Base-by-base conservation (phyloP, 1,140 invertebrate species). In the Pachyrhynchus sulphureomaculatus region DNA sequence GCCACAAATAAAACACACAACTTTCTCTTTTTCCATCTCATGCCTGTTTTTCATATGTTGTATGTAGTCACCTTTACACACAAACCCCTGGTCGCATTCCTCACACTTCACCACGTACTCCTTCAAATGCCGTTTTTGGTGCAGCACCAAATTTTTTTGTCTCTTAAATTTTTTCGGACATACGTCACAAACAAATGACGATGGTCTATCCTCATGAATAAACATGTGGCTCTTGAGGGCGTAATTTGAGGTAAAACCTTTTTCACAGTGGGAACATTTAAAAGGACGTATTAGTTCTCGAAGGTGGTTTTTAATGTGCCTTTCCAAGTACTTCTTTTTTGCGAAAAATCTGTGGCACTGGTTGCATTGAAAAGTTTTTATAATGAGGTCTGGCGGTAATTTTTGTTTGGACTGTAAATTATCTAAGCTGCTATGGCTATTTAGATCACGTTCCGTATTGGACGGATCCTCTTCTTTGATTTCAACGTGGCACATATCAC, bases 341-440 rank as follows among this genome's bases (percentile, higher is more conserved):
- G 87, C 86, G 71, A 91, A 90, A 63, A 84, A 82, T 42, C 87
- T 78, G 2, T 82, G 83, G 75, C 91, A 93, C 39, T 84, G 79
- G 55, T 84, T 82, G 75, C 89, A 92, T 39, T 58, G 55, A 18
- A 49, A 39, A 12, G 13, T 48, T 49, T 58, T 58, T 29, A 54
- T 9, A 13, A 37, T 6, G 4, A 32, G 26, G 17, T 48, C 18
- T 29, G 45, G 12, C 3, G n/a, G 12, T 9, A 29, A 3, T 32
- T 26, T n/a, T n/a, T n/a, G n/a, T n/a, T n/a, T n/a, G n/a, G n/a
- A n/a, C n/a, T n/a, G n/a, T n/a, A n/a, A n/a, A n/a, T n/a, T n/a
- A n/a, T n/a, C n/a, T n/a, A n/a, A n/a, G n/a, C n/a, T n/a, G n/a
- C n/a, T n/a, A n/a, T n/a, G n/a, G n/a, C n/a, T n/a, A n/a, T n/a